phyloP scores from a whole-genome alignment of 2,888 invertebrate species.

The Hylaea fasciaria region DNA sequence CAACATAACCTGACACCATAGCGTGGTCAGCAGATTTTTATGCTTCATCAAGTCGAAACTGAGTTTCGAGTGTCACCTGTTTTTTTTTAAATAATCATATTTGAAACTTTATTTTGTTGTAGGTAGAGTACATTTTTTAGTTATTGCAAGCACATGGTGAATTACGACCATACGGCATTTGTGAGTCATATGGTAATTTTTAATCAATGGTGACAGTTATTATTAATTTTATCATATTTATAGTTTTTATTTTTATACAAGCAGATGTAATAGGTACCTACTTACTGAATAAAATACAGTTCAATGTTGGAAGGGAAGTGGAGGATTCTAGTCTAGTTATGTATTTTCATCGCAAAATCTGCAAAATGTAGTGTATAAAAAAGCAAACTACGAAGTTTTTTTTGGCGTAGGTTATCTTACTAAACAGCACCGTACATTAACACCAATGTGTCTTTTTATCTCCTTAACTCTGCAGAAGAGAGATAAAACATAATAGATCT shows the following conservation, averaged over 20 bases:
- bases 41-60: conserved; percentile 76
- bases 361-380: no score
- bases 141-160: conserved; percentile 64
- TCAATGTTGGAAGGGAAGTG: no score
- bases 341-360: not conserved
- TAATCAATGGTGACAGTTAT: conserved; percentile 54
- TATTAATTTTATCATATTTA: conserved; percentile 48
- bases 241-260: conserved; percentile 19
- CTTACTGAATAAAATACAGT: no score
- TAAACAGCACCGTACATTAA: no score
- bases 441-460: not conserved
- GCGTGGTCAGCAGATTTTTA: conserved; percentile 76
- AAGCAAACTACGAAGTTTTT: no score
- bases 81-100: conserved; percentile 42
- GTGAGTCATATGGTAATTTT: conserved; percentile 63
- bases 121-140: conserved; percentile 44
- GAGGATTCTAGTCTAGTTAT: no score
- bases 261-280: not conserved
- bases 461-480: not conserved
- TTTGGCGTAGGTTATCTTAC: no score
- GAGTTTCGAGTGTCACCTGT: conserved; percentile 74
- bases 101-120: conserved; percentile 46
- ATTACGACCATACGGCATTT: conserved; percentile 54
- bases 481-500: conserved; percentile 12
- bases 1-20: conserved; percentile 68